A percentile compares a stretch with the other conserved stretches of the same genome.
Conservation (phyloP, 1,140 invertebrate genomes). For the Papilio xuthus region DNA sequence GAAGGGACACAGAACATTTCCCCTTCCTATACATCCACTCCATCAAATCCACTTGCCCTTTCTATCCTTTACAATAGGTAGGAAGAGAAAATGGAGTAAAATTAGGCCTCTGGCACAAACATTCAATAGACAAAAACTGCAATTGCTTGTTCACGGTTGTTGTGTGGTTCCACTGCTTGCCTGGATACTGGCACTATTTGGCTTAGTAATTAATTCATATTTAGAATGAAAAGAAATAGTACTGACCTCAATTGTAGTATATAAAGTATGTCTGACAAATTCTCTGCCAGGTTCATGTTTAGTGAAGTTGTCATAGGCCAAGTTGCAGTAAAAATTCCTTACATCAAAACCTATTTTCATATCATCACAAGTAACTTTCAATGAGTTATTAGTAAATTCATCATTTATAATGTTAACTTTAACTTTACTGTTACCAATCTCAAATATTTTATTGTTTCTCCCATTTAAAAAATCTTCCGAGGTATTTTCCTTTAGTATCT, state of each 20-base stretch:
- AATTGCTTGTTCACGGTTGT: no score
- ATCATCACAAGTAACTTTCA: conserved; percentile 56
- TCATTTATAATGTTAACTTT: conserved; percentile 55
- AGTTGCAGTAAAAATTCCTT: conserved; percentile 60
- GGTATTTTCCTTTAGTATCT: conserved; percentile 49
- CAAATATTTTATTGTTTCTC: conserved; percentile 50
- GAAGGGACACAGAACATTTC: no score
- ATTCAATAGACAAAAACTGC: no score
- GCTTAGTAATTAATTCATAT: no score
- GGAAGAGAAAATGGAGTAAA: no score
- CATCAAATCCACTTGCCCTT: no score
- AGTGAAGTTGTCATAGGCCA: conserved; percentile 52
- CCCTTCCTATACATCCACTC: no score
- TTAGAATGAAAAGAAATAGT: conserved; percentile 12
- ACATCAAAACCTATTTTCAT: conserved; percentile 52
- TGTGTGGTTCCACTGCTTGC: no score
- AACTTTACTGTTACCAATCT: conserved; percentile 53
- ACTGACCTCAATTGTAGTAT: conserved; percentile 54
- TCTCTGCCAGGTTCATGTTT: conserved; percentile 33
- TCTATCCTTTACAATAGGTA: no score
- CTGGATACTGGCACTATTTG: no score
- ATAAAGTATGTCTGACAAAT: conserved; percentile 50
- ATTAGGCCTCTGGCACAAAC: no score
- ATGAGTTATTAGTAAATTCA: conserved; percentile 49
- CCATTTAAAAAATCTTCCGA: conserved; percentile 60